phyloP scores from a whole-genome alignment of 2,888 invertebrate species.

The Eupithecia pulchellata region DNA sequence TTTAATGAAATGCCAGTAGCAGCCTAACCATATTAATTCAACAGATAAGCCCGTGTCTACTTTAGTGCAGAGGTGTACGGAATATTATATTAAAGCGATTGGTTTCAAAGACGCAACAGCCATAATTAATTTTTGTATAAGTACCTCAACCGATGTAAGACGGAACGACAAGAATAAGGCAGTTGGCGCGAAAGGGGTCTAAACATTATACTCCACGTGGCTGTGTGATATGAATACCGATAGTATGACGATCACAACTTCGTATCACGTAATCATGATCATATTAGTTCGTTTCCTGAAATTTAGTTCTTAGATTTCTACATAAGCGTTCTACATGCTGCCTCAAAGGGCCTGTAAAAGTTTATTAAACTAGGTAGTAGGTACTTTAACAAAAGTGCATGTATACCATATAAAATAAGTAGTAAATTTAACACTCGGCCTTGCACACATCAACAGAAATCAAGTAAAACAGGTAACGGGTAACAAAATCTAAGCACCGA shows the following conservation, averaged over 20 bases:
- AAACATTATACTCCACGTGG: background rate
- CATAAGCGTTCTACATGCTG: too few relatives aligned
- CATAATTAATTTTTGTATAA: background rate
- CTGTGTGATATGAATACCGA: background rate
- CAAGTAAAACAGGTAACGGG: too few relatives aligned
- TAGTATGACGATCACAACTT: background rate
- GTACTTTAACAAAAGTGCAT: too few relatives aligned
- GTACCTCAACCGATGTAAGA: background rate
- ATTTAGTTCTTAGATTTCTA: too few relatives aligned
- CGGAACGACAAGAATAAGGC: background rate
- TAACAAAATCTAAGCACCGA: too few relatives aligned
- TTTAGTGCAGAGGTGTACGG: background rate
- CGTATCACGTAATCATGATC: too few relatives aligned
- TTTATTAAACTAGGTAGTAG: too few relatives aligned
- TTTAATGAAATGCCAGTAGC: constrained; percentile 22
- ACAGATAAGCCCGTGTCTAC: background rate
- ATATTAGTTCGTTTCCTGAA: too few relatives aligned
- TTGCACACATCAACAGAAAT: too few relatives aligned
- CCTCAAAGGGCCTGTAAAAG: too few relatives aligned
- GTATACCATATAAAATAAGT: too few relatives aligned
- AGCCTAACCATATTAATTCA: constrained; percentile 1
- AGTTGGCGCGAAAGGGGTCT: background rate
- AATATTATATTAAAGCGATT: background rate
- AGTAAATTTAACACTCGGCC: too few relatives aligned
- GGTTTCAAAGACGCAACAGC: background rate